These are phyloP conservation scores for Brienomyrus brachyistius DNA, from an alignment of 2,113 vertebrate genomes.

Conservation along the genomic window DNA sequence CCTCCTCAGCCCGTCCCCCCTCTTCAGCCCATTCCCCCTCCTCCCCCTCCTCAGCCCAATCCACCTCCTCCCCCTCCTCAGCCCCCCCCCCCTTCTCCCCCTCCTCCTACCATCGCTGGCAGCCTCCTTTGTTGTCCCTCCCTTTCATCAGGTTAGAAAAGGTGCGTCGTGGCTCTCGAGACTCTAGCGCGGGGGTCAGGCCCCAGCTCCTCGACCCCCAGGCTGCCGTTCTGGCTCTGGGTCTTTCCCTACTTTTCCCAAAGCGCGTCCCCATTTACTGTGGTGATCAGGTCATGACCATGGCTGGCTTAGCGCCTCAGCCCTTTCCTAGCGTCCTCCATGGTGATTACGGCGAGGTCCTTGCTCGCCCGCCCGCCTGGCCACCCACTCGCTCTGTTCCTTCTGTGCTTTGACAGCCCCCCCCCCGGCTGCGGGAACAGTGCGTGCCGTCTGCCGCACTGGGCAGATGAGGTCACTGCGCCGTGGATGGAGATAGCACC, in stretches of 20 bases:
- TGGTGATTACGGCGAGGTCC: not conserved
- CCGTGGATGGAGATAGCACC: not conserved
- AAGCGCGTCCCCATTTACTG: not conserved
- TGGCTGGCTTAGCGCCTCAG: not conserved
- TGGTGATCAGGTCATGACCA: not conserved
- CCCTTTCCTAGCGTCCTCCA: not conserved
- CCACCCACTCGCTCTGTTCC: not conserved
- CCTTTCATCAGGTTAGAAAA: not conserved
- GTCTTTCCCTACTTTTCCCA: not conserved
- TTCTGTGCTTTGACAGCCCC: not conserved
- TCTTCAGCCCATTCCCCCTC: too few species aligned
- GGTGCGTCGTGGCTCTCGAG: not conserved
- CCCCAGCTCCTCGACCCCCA: not conserved
- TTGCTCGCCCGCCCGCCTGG: not conserved
- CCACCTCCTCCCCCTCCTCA: not conserved
- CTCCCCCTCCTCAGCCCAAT: not conserved
- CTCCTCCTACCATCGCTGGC: not conserved
- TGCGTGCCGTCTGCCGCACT: not conserved
- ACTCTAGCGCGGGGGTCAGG: not conserved
- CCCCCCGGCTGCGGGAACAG: not conserved
- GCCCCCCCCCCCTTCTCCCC: too few species aligned
- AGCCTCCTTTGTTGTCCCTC: not conserved
- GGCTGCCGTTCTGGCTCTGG: not conserved
- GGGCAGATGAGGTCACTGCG: not conserved
- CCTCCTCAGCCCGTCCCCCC: too few species aligned